Percentiles rank a stretch among this genome's conserved stretches.
Conservation (phyloP, 2,888 invertebrate genomes). For the Chloroclystis v-ata region DNA sequence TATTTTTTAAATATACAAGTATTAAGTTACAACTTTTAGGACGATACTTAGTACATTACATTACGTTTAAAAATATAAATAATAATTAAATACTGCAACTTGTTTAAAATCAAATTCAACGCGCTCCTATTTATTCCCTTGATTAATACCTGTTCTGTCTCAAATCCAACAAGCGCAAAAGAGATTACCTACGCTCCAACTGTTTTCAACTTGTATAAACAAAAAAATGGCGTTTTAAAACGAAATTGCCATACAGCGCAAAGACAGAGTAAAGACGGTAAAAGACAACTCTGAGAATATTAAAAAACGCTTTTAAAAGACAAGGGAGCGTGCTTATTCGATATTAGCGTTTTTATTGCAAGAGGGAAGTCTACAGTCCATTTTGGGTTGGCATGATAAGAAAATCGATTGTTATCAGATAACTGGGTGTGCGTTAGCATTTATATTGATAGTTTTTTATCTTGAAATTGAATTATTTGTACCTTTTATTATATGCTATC, state of each 20-base stretch:
- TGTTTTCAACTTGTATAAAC: slow-evolving; percentile 74
- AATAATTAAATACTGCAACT: too few species aligned
- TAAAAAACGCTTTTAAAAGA: slow-evolving; percentile 71
- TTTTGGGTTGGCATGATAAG: slow-evolving; percentile 3
- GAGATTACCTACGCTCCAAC: slow-evolving; percentile 74
- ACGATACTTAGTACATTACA: too few species aligned
- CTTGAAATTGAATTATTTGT: neutral
- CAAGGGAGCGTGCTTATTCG: slow-evolving; percentile 47
- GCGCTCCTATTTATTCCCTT: neutral
- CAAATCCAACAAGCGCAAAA: slow-evolving; percentile 73
- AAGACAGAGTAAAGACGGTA: slow-evolving; percentile 62
- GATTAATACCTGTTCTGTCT: slow-evolving; percentile 37
- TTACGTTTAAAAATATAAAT: too few species aligned
- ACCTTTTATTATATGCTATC: too few species aligned
- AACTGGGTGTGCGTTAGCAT: too few species aligned
- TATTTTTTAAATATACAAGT: too few species aligned
- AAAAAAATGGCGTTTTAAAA: slow-evolving; percentile 68
- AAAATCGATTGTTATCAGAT: slow-evolving; percentile 2
- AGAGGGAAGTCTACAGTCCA: slow-evolving; percentile 38
- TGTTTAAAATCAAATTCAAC: too few species aligned
- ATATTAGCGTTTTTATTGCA: slow-evolving; percentile 67
- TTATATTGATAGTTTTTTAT: neutral
- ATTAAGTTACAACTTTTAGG: too few species aligned
- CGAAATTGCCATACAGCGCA: slow-evolving; percentile 66
- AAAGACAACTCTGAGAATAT: slow-evolving; percentile 71